Percentiles rank a stretch among this genome's conserved stretches.
Evolutionary conservation across 2,888 invertebrate genomes (phyloP).

Genomic region (Kryphioiulus occultus): DNA sequence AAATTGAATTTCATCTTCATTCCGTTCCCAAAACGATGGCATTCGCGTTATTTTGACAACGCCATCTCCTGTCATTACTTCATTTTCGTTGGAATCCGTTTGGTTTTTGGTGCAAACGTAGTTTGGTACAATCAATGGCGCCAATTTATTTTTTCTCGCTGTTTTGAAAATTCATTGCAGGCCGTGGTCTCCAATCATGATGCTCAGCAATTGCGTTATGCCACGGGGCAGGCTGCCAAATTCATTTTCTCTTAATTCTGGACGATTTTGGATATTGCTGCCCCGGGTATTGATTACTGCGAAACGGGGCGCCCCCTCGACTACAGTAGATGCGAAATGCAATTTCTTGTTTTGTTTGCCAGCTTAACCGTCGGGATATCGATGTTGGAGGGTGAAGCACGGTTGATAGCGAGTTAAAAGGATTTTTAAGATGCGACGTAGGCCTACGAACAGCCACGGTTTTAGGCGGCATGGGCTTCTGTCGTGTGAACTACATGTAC

Average conservation of each 20-base stretch:
- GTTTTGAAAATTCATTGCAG: not conserved
- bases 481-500: too few species aligned
- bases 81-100: not conserved
- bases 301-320: not conserved
- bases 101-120: not conserved
- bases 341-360: slow-evolving; percentile 5
- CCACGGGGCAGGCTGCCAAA: slow-evolving; percentile 6
- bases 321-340: slow-evolving; percentile 5
- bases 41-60: too few species aligned
- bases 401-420: not conserved
- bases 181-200: not conserved
- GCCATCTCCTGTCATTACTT: too few species aligned
- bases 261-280: slow-evolving; percentile 6
- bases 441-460: not conserved
- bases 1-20: too few species aligned
- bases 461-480: not conserved
- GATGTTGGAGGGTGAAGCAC: not conserved
- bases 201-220: not conserved
- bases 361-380: not conserved
- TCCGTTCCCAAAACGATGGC: too few species aligned
- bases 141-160: not conserved
- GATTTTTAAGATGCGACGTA: not conserved
- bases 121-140: not conserved
- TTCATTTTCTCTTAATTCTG: slow-evolving; percentile 2
- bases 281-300: slow-evolving; percentile 24